Conservation (phyloP, 2,113 vertebrate genomes). For the Struthidea cinerea region DNA sequence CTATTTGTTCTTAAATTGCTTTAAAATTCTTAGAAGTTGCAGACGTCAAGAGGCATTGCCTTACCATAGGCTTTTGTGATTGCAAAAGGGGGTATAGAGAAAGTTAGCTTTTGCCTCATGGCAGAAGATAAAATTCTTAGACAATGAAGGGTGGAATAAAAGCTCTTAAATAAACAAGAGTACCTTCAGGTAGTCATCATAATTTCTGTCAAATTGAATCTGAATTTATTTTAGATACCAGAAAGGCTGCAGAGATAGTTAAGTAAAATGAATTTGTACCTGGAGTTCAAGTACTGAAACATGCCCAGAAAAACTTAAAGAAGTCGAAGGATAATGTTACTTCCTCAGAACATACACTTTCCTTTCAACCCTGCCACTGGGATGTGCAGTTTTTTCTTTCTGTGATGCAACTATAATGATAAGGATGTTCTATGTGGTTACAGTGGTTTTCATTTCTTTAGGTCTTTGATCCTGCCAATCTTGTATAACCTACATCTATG, state of each 20-base stretch:
- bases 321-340: background rate
- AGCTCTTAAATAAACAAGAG: background rate
- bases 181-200: background rate
- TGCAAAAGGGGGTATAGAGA: background rate
- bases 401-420: background rate
- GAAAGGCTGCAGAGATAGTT: background rate
- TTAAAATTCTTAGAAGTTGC: background rate
- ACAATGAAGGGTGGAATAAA: background rate
- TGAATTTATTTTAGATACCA: background rate
- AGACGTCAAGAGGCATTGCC: background rate
- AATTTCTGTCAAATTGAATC: background rate
- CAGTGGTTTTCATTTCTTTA: background rate
- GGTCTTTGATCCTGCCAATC: background rate
- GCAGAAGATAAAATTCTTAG: background rate
- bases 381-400: background rate
- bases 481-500: background rate
- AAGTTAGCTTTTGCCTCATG: background rate
- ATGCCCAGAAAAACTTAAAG: background rate
- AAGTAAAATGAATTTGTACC: background rate
- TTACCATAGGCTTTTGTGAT: background rate
- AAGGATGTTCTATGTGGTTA: background rate
- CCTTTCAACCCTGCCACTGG: background rate
- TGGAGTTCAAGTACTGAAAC: background rate
- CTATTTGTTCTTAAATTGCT: background rate
- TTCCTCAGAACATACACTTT: background rate